Evolutionary conservation across 2,888 invertebrate species (phyloP).

Genomic region (Eurois occulta): DNA sequence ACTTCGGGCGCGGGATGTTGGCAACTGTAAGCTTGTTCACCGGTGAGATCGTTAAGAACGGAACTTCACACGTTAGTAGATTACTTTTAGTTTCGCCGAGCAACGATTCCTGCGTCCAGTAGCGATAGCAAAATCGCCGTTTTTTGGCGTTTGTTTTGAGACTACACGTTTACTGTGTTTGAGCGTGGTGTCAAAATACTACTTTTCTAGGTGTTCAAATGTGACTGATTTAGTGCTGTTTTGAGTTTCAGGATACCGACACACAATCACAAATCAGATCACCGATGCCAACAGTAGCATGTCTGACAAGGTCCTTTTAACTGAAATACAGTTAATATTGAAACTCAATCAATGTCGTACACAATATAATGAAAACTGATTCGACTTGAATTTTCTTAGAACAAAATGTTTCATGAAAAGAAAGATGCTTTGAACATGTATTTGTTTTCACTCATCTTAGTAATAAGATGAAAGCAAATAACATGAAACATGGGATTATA

Average conservation of each 20-base stretch:
- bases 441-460: slow-evolving; percentile 20
- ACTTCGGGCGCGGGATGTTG: background rate
- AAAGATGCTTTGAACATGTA: slow-evolving; percentile 18
- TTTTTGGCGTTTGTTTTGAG: background rate
- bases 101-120: background rate
- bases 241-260: background rate
- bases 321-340: background rate
- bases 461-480: slow-evolving; percentile 41
- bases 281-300: background rate
- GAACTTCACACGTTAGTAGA: background rate
- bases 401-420: slow-evolving; percentile 3
- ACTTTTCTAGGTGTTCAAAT: background rate
- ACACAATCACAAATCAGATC: background rate
- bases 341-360: background rate
- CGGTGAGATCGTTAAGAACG: slow-evolving; percentile 1
- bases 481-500: slow-evolving; percentile 28
- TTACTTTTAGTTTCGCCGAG: background rate
- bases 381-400: background rate
- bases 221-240: background rate
- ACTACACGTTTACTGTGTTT: background rate
- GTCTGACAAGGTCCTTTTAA: no score
- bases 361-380: slow-evolving; percentile 2
- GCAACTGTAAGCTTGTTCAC: slow-evolving; percentile 26
- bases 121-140: no score
- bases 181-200: background rate